Percentiles rank a stretch among this genome's conserved stretches.
Conservation (phyloP, 2,113 vertebrate genomes). For the Cettia cetti region DNA sequence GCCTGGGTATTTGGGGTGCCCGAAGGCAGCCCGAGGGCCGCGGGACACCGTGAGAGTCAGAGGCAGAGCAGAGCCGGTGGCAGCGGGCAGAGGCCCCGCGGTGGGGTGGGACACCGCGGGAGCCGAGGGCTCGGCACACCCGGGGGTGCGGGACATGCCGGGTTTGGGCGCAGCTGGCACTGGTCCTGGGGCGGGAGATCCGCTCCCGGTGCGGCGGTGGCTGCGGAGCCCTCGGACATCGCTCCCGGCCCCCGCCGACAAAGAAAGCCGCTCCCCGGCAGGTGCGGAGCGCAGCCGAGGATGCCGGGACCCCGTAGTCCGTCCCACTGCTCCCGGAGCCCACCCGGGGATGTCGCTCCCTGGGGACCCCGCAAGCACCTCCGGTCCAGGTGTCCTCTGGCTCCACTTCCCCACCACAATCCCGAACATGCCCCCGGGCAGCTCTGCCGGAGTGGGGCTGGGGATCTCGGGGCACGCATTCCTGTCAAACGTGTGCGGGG, state of each 20-base stretch:
- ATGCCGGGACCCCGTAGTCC: not conserved
- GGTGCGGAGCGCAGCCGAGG: not conserved
- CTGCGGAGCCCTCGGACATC: not conserved
- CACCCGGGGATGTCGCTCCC: not conserved
- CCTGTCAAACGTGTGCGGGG: fast-evolving
- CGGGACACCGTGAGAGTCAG: fast-evolving
- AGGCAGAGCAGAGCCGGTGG: not conserved
- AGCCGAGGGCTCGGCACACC: not conserved
- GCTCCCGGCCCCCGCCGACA: not conserved
- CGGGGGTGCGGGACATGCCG: not conserved
- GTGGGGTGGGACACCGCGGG: fast-evolving
- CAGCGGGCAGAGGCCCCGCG: not conserved
- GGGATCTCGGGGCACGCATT: fast-evolving
- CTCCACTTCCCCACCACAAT: fast-evolving
- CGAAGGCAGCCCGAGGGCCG: no score
- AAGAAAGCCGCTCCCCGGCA: not conserved
- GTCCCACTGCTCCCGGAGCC: not conserved
- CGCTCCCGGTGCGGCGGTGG: not conserved
- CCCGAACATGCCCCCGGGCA: fast-evolving
- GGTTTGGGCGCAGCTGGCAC: not conserved
- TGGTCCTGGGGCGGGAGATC: fast-evolving
- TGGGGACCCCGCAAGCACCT: not conserved
- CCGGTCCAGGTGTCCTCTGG: fast-evolving
- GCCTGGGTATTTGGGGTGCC: not conserved
- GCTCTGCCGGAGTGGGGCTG: fast-evolving